Conservation (phyloP, 2,888 invertebrate genomes). For the Cheilosia grossa region DNA sequence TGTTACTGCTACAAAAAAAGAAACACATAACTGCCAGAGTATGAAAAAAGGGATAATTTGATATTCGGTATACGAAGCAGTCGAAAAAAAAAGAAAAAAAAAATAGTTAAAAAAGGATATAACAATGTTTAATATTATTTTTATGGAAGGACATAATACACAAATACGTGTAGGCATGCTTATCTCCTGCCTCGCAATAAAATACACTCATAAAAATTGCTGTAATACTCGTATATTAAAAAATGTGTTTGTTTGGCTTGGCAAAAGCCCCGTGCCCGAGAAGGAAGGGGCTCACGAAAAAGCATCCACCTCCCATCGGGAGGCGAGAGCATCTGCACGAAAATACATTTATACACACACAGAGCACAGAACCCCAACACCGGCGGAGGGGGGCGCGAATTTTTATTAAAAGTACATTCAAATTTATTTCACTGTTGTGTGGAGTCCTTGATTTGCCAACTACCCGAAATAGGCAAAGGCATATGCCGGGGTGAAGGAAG, state of each 20-base stretch:
- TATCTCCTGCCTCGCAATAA: constrained; percentile 80
- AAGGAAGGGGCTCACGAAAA: constrained; percentile 20
- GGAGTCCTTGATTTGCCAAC: constrained; percentile 67
- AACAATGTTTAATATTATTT: constrained; percentile 75
- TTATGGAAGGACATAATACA: constrained; percentile 75
- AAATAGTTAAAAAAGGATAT: constrained; percentile 74
- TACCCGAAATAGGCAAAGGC: constrained; percentile 45
- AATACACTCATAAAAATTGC: constrained; percentile 83
- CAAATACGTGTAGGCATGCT: constrained; percentile 75
- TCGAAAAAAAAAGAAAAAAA: constrained; percentile 34
- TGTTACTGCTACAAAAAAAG: constrained; percentile 29
- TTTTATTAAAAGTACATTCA: constrained; percentile 74
- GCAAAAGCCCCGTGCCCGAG: constrained; percentile 14
- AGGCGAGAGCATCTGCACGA: constrained; percentile 66
- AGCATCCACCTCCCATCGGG: constrained; percentile 33
- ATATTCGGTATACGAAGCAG: constrained; percentile 59
- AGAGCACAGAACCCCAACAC: constrained; percentile 1
- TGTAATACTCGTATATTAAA: constrained; percentile 82
- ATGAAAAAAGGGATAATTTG: constrained; percentile 73
- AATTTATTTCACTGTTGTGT: constrained; percentile 69
- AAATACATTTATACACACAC: constrained; percentile 62
- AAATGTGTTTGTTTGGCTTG: constrained; percentile 81
- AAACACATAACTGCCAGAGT: constrained; percentile 57
- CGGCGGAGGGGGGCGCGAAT: constrained; percentile 8
- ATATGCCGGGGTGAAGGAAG: not conserved